phyloP scores from a whole-genome alignment of 2,797 vertebrate species.

The Coreius guichenoti region DNA sequence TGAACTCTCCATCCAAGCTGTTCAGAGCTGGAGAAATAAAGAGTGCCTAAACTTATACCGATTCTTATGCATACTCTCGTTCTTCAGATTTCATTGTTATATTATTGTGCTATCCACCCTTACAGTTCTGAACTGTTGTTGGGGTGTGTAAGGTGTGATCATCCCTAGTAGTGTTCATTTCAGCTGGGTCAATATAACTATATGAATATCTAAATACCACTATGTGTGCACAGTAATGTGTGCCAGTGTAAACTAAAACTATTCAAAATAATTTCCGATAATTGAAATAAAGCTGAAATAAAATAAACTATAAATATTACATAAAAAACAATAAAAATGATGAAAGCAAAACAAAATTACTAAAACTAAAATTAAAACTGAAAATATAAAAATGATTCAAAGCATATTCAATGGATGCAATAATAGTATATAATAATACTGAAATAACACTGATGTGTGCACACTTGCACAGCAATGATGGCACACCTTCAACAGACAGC shows the following conservation, averaged over 20 bases:
- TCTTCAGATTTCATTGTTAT: background rate
- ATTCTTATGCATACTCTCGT: background rate
- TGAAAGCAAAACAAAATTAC: background rate
- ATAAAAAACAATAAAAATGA: background rate
- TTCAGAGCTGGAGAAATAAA: constrained; percentile 74
- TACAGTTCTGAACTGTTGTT: no score
- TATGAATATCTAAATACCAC: no score
- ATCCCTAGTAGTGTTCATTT: no score
- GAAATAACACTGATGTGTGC: background rate
- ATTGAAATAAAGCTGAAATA: background rate
- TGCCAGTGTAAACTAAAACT: no score
- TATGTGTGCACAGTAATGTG: no score
- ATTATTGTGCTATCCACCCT: background rate
- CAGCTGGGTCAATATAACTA: no score
- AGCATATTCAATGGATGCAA: background rate
- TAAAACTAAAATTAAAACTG: background rate
- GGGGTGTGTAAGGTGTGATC: no score
- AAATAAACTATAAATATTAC: background rate
- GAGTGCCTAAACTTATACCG: background rate
- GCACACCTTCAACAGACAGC: constrained; percentile 86
- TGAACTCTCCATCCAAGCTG: constrained; percentile 85
- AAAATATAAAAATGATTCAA: background rate
- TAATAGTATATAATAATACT: background rate
- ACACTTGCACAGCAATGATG: no score
- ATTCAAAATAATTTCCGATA: no score